Percentiles rank a stretch among this genome's conserved stretches.
Conservation (phyloP, 1,140 invertebrate species). For the Drosophila malerkotliana region DNA sequence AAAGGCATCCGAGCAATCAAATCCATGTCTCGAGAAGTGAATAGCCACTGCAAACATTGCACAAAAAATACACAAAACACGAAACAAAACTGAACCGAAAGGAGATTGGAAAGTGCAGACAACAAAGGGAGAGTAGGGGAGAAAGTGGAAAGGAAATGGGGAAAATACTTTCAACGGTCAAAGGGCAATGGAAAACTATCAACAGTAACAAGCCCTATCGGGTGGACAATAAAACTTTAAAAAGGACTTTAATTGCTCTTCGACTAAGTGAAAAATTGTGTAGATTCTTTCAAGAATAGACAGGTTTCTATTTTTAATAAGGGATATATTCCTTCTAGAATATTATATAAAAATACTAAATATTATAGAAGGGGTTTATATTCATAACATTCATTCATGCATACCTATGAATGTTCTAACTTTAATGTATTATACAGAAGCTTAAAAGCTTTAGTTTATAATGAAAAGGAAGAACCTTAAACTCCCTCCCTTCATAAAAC, state of each 20-base stretch:
- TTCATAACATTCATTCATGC: too few species aligned
- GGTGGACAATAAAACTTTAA: constrained; percentile 29
- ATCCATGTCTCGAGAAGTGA: constrained; percentile 54
- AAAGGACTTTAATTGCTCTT: constrained; percentile 34
- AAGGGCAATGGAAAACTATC: constrained; percentile 46
- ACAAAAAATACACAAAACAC: constrained; percentile 37
- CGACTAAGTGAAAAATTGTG: constrained; percentile 25
- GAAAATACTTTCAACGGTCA: constrained; percentile 26
- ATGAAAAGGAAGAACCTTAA: too few species aligned
- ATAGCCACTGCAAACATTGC: constrained; percentile 49
- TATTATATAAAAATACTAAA: too few species aligned
- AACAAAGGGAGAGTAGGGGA: constrained; percentile 21
- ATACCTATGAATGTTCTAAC: too few species aligned
- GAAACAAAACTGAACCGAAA: constrained; percentile 5
- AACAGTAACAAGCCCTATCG: constrained; percentile 23
- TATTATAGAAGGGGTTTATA: too few species aligned
- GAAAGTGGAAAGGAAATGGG: constrained; percentile 24
- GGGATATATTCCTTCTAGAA: too few species aligned
- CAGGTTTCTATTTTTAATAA: not conserved
- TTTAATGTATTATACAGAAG: too few species aligned
- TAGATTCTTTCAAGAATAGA: not conserved
- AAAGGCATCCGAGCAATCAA: constrained; percentile 67
- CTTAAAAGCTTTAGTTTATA: too few species aligned
- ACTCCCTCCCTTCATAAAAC: not conserved
- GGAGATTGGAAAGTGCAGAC: constrained; percentile 37